Base-by-base conservation (phyloP, 2,113 vertebrate species). In the Burhinus oedicnemus region DNA sequence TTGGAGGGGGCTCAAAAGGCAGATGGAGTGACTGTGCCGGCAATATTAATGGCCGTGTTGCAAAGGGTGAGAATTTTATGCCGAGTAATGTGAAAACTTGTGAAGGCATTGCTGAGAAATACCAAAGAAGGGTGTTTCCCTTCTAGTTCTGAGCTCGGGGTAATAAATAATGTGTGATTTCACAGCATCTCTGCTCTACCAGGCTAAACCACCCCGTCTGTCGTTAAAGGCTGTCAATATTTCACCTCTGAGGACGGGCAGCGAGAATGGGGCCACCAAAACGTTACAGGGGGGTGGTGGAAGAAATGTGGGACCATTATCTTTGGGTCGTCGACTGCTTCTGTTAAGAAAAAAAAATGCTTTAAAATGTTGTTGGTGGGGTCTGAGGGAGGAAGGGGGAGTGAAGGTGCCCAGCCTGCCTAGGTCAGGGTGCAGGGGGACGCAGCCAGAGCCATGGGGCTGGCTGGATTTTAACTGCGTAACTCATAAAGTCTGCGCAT, bases 271-370 rank as follows among this genome's bases (percentile, higher is more conserved):
- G 75, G 40, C 30, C 55, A 25, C 30, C 34, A 7, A 42, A 61
- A n/a, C 0, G 5, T 25, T 51, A 51, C 49, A 13, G 49, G 49
- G 49, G 47, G 47, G 22, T 29, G n/a, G 1, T 44, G 55, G 90
- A 62, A 27, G 47, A 29, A 34, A 5, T 2, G 0, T 1, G 14
- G 65, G 65, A 80, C 15, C 1, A 0, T 7, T 32, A 7, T 0
- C 15, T 71, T 10, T 3, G 65, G 21, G 23, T 34, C 4, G 0
- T 3, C 55, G 27, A 6, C 55, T 40, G 74, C 51, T 84, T 23
- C 42, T 52, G 19, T 6, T 19, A 32, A 52, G 79, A 44, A 44
- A 60, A 3, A 8, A 36, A 4, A n/a, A n/a, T n/a, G n/a, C 51
- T 70, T 42, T 2, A 21, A 57, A 20, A 15, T 19, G 18, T 2